Evolutionary conservation across 2,888 invertebrate genomes (phyloP).

Genomic region (Lampropteryx suffumata): DNA sequence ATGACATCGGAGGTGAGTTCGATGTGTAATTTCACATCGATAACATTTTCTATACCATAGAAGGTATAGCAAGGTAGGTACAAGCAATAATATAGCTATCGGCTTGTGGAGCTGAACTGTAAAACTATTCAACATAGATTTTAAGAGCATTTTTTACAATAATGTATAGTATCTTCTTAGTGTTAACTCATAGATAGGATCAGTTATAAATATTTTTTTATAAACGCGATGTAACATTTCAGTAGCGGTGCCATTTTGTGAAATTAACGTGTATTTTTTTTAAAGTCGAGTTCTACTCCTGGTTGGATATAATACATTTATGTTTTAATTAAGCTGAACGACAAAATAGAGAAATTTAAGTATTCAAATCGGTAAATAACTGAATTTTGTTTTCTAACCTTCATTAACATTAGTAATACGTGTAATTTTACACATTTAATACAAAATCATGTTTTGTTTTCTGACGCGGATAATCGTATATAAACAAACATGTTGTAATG

Average conservation of each 20-base stretch:
- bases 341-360: conserved; percentile 8
- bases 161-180: conserved; percentile 63
- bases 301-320: conserved; percentile 15
- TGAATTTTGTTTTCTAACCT: conserved; percentile 34
- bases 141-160: conserved; percentile 60
- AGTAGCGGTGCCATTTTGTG: conserved; percentile 72
- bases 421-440: too few species aligned
- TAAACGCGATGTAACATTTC: conserved; percentile 56
- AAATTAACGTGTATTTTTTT: conserved; percentile 49
- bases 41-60: conserved; percentile 48
- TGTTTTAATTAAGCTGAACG: conserved; percentile 3
- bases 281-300: conserved; percentile 30
- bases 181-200: conserved; percentile 62
- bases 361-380: conserved; percentile 24
- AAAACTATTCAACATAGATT: conserved; percentile 54
- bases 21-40: conserved; percentile 37
- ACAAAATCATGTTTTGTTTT: background rate
- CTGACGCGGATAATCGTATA: conserved; percentile 13
- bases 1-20: conserved; percentile 48
- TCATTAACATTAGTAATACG: too few species aligned
- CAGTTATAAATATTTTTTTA: conserved; percentile 61
- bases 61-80: conserved; percentile 34
- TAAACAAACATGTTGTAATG: conserved; percentile 40
- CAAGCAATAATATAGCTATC: conserved; percentile 62
- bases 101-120: conserved; percentile 54